Conservation (phyloP, 2,113 vertebrate genomes). For the Leptobrachium ailaonicum region DNA sequence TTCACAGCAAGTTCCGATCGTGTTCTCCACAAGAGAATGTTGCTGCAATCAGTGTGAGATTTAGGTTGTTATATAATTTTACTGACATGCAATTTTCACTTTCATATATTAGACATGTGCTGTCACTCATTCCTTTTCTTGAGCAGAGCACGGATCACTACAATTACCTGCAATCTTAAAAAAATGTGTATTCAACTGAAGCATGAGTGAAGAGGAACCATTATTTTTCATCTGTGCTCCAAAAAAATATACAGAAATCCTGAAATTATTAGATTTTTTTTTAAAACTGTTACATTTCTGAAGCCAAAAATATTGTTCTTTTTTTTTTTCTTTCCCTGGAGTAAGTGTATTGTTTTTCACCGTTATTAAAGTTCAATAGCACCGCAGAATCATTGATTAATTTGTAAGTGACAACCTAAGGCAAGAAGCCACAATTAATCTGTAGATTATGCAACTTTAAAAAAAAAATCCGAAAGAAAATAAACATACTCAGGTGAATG, state of each 20-base stretch:
- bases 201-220: neutral
- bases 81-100: conserved; percentile 48
- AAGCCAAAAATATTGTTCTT: neutral
- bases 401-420: neutral
- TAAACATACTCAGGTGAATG: too few species aligned
- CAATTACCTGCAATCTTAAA: conserved; percentile 36
- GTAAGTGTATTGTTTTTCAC: neutral
- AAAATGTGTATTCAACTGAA: conserved; percentile 2
- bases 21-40: conserved; percentile 42
- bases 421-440: neutral
- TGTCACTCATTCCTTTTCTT: conserved; percentile 44
- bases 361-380: too few species aligned
- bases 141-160: conserved; percentile 53
- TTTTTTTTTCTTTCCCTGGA: neutral
- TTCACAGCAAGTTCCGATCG: conserved; percentile 46
- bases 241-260: too few species aligned
- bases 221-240: neutral
- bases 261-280: too few species aligned
- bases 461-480: too few species aligned
- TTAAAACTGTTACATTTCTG: too few species aligned
- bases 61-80: conserved; percentile 53
- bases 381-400: neutral
- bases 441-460: too few species aligned
- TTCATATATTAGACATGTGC: conserved; percentile 45
- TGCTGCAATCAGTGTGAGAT: conserved; percentile 45